Evolutionary conservation across 2,113 vertebrate species (phyloP).

Genomic region (Corythoichthys intestinalis): DNA sequence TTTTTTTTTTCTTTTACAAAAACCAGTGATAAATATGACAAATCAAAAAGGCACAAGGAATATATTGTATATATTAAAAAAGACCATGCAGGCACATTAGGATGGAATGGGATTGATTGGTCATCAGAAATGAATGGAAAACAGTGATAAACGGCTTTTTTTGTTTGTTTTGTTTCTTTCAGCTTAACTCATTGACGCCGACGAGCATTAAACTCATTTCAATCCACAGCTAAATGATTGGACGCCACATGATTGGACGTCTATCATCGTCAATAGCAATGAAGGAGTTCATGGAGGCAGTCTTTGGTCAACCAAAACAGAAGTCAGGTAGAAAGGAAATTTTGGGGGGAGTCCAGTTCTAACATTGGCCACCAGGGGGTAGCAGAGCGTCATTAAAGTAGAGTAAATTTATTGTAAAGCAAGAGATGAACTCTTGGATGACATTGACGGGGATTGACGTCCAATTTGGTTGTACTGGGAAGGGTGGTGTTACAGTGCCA

Average conservation of each 20-base stretch:
- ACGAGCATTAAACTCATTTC: too few species aligned
- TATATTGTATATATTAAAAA: constrained; percentile 46
- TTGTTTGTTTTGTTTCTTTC: too few species aligned
- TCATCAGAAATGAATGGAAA: constrained; percentile 30
- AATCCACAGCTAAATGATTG: too few species aligned
- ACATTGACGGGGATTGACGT: too few species aligned
- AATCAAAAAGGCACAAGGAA: constrained; percentile 71
- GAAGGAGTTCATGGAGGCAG: constrained; percentile 8
- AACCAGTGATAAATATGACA: constrained; percentile 59
- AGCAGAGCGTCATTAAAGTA: constrained; percentile 38
- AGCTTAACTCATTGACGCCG: too few species aligned
- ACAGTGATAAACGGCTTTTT: too few species aligned
- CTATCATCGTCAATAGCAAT: not conserved
- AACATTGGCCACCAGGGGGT: constrained; percentile 50
- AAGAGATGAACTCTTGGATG: too few species aligned
- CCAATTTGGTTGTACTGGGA: too few species aligned
- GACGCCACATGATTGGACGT: too few species aligned
- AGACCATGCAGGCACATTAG: constrained; percentile 69
- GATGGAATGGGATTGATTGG: constrained; percentile 56
- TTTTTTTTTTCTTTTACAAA: constrained; percentile 38
- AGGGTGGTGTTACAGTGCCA: too few species aligned
- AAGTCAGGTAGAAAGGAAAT: not conserved
- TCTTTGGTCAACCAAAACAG: constrained; percentile 50
- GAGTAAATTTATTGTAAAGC: not conserved
- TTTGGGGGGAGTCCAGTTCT: not conserved